These are phyloP conservation scores for Scleropages formosus DNA, from an alignment of 2,797 vertebrate species.

Conservation along the genomic window DNA sequence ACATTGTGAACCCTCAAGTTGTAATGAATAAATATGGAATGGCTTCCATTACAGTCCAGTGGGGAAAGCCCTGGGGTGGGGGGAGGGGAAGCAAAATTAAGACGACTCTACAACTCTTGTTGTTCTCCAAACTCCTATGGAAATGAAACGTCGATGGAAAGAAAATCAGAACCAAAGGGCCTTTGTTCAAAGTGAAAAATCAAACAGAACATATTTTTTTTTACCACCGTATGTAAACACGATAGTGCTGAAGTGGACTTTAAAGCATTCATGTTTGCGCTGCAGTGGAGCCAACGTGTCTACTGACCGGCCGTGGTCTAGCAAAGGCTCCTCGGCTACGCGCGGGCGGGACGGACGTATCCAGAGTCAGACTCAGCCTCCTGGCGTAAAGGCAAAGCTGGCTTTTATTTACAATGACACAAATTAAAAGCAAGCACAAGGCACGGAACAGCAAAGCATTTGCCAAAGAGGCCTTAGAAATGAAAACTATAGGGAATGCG, in stretches of 20 bases:
- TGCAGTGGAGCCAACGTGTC: no score
- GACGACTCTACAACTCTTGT: constrained; percentile 53
- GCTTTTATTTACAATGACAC: neutral
- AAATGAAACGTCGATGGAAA: constrained; percentile 45
- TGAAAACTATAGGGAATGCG: neutral
- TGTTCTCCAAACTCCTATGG: constrained; percentile 57
- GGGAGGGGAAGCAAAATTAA: constrained; percentile 54
- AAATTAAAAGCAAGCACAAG: neutral
- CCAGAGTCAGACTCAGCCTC: neutral
- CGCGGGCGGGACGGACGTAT: neutral
- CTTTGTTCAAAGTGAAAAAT: neutral
- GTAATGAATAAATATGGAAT: constrained; percentile 70
- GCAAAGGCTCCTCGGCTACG: no score
- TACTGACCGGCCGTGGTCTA: no score
- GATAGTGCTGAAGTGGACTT: no score
- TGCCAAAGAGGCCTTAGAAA: no score
- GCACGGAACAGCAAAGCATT: neutral
- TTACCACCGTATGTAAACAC: neutral
- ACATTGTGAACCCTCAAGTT: constrained; percentile 50
- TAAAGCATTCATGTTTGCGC: no score
- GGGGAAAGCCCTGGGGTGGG: constrained; percentile 58
- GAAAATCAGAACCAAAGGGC: constrained; percentile 44
- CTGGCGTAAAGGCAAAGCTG: neutral
- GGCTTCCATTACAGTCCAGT: constrained; percentile 60
- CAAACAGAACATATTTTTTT: neutral